phyloP scores from a whole-genome alignment of 2,888 invertebrate species.

The Auanema freiburgensis region DNA sequence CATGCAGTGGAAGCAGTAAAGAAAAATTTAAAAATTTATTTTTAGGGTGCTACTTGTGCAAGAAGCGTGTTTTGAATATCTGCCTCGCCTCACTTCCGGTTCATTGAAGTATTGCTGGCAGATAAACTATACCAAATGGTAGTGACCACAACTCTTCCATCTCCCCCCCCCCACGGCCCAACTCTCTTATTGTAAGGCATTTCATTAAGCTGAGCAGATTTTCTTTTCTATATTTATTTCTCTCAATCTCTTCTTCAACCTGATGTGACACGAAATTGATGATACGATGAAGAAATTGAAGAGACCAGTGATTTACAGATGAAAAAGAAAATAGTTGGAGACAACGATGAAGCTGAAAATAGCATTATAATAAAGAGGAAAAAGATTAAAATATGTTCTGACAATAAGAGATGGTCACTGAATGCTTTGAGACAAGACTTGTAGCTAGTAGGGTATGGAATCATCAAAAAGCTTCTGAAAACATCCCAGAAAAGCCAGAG shows the following conservation, averaged over 20 bases:
- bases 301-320: slow-evolving; percentile 2
- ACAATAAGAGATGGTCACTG: too few relatives aligned
- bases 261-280: too few relatives aligned
- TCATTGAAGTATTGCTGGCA: neutral
- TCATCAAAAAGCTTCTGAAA: too few relatives aligned
- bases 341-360: slow-evolving; percentile 2
- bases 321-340: neutral
- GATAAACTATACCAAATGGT: too few relatives aligned
- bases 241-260: too few relatives aligned
- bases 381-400: too few relatives aligned
- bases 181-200: neutral
- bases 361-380: neutral
- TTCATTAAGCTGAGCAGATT: neutral
- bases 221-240: slow-evolving; percentile 2
- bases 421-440: too few relatives aligned
- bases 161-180: neutral
- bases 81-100: neutral
- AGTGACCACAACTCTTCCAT: neutral
- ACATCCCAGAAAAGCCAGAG: too few relatives aligned
- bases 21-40: neutral
- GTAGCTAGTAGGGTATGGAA: too few relatives aligned
- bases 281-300: slow-evolving; percentile 4
- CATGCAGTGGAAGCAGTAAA: too few relatives aligned
- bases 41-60: neutral
- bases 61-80: neutral